phyloP scores from a whole-genome alignment of 2,113 vertebrate genomes.

The Bombycilla garrulus region DNA sequence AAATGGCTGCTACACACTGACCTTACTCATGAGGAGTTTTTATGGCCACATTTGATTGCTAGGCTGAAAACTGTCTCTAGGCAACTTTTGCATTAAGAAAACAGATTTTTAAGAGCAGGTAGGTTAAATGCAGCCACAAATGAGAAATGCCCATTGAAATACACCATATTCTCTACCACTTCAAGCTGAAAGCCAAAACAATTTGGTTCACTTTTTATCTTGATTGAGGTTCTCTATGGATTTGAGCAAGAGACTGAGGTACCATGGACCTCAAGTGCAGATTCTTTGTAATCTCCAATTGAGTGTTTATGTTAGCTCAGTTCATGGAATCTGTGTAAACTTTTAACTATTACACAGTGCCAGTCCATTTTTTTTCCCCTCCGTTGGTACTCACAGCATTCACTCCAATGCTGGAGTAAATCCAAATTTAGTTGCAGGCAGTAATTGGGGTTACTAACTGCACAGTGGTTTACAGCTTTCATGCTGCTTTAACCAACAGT shows the following conservation, averaged over 20 bases:
- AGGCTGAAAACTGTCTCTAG: neutral
- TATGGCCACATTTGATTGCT: neutral
- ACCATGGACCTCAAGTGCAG: neutral
- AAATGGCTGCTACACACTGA: neutral
- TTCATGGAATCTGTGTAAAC: neutral
- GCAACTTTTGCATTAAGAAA: neutral
- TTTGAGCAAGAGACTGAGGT: neutral
- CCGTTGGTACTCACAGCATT: neutral
- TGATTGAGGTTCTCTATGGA: neutral
- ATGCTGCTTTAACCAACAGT: neutral
- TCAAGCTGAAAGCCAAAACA: neutral
- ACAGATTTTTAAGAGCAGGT: neutral
- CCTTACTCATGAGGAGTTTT: neutral
- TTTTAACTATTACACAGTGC: neutral
- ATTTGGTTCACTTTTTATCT: neutral
- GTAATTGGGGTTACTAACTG: neutral
- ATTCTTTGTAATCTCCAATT: neutral
- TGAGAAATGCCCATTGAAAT: neutral
- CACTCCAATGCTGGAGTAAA: neutral
- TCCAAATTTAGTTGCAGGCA: neutral
- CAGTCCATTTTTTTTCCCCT: neutral
- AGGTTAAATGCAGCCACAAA: neutral
- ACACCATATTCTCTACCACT: neutral
- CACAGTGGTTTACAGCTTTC: neutral
- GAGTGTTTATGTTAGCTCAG: neutral